Percentiles rank a stretch among this genome's conserved stretches.
phyloP scores from a whole-genome alignment of 1,140 invertebrate species.

The Anoplolepis gracilipes region DNA sequence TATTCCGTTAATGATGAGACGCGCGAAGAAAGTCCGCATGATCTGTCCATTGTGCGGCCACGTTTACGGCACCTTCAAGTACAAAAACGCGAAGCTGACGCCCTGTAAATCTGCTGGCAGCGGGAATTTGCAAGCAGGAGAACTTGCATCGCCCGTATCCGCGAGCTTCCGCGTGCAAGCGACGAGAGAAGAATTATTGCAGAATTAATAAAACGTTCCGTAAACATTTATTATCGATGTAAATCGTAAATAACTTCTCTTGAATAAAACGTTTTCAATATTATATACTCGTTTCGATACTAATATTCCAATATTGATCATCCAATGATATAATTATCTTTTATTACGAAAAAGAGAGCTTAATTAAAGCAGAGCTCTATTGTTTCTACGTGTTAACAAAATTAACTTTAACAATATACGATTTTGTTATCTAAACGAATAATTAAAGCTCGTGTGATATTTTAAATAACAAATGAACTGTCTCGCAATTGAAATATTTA shows the following conservation, averaged over 20 bases:
- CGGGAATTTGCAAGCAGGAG: slow-evolving; percentile 23
- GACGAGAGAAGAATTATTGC: not conserved
- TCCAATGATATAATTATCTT: slow-evolving; percentile 15
- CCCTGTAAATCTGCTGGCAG: slow-evolving; percentile 45
- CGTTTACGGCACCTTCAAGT: slow-evolving; percentile 53
- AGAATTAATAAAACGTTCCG: slow-evolving; percentile 32
- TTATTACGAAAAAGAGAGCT: slow-evolving; percentile 5
- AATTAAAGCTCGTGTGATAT: slow-evolving; percentile 28
- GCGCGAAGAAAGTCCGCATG: slow-evolving; percentile 54
- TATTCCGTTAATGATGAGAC: slow-evolving; percentile 63
- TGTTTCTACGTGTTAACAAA: slow-evolving; percentile 44
- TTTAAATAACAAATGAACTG: slow-evolving; percentile 35
- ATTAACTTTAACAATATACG: slow-evolving; percentile 5
- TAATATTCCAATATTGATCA: slow-evolving; percentile 36
- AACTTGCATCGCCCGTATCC: slow-evolving; percentile 20
- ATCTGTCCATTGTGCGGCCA: slow-evolving; percentile 61
- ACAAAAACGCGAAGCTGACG: slow-evolving; percentile 40
- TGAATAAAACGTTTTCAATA: slow-evolving; percentile 19
- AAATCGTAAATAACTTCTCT: not conserved
- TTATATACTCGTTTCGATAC: slow-evolving; percentile 3
- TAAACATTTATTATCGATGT: not conserved
- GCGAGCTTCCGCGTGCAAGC: slow-evolving; percentile 27
- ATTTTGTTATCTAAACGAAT: slow-evolving; percentile 23
- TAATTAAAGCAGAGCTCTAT: slow-evolving; percentile 46
- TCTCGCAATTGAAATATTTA: not conserved